Evolutionary conservation across 1,140 invertebrate species (phyloP).

Genomic region (Drosophila mojavensis): DNA sequence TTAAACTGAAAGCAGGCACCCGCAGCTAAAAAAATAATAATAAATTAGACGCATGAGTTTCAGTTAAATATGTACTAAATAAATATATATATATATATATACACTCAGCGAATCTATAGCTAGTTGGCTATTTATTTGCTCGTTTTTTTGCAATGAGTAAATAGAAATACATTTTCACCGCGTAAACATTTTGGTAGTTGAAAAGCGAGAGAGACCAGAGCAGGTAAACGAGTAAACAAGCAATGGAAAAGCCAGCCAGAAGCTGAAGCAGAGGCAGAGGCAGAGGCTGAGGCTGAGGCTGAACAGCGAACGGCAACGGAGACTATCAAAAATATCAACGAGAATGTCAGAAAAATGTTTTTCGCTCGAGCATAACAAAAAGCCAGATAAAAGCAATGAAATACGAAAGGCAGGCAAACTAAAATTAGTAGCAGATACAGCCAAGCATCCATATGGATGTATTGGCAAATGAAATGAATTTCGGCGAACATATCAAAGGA

Average conservation of each 20-base stretch:
- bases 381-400: slow-evolving; percentile 29
- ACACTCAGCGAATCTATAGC: neutral
- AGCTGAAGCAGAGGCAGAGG: neutral
- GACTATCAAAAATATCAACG: slow-evolving; percentile 60
- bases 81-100: neutral
- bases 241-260: slow-evolving; percentile 15
- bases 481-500: slow-evolving; percentile 21
- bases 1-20: slow-evolving; percentile 3
- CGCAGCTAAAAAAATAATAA: slow-evolving; percentile 35
- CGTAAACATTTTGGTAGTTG: slow-evolving; percentile 62
- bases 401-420: slow-evolving; percentile 53
- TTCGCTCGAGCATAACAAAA: slow-evolving; percentile 9
- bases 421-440: slow-evolving; percentile 62
- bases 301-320: neutral
- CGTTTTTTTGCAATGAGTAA: slow-evolving; percentile 37
- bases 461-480: slow-evolving; percentile 40
- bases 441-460: slow-evolving; percentile 16
- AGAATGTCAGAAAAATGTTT: slow-evolving; percentile 45
- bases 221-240: slow-evolving; percentile 35
- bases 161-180: slow-evolving; percentile 43
- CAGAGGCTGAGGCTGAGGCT: neutral
- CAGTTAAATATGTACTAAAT: neutral
- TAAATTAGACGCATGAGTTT: slow-evolving; percentile 66
- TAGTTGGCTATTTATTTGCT: slow-evolving; percentile 2
- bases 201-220: slow-evolving; percentile 11